Conservation (phyloP, 2,113 vertebrate genomes). For the Rana temporaria region DNA sequence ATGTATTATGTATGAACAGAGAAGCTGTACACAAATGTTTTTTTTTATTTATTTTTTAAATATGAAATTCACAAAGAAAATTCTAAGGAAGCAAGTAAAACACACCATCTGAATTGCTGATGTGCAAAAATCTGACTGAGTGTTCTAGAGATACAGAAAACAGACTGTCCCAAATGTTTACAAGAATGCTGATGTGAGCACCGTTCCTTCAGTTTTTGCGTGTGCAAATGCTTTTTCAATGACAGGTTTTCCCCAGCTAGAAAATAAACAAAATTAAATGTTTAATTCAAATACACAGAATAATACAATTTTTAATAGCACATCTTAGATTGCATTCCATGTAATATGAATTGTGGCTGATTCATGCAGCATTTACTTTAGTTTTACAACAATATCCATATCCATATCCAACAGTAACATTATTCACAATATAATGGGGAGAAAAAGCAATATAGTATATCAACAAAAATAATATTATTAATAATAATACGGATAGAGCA, state of each 20-base stretch:
- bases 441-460: too few species aligned
- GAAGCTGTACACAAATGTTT: too few species aligned
- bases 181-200: constrained; percentile 29
- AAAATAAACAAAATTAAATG: neutral
- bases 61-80: neutral
- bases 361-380: neutral
- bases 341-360: neutral
- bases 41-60: too few species aligned
- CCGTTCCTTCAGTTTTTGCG: neutral
- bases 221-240: constrained; percentile 15
- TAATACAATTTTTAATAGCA: too few species aligned
- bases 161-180: constrained; percentile 30
- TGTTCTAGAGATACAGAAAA: constrained; percentile 23
- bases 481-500: too few species aligned
- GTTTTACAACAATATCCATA: too few species aligned
- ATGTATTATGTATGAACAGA: too few species aligned
- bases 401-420: too few species aligned
- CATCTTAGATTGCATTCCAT: neutral
- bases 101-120: neutral
- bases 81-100: neutral
- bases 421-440: too few species aligned
- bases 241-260: neutral
- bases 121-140: neutral
- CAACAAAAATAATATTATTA: too few species aligned
- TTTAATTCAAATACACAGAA: neutral